Evolutionary conservation across 2,888 invertebrate species (phyloP).

Genomic region (Eilema griseolum): DNA sequence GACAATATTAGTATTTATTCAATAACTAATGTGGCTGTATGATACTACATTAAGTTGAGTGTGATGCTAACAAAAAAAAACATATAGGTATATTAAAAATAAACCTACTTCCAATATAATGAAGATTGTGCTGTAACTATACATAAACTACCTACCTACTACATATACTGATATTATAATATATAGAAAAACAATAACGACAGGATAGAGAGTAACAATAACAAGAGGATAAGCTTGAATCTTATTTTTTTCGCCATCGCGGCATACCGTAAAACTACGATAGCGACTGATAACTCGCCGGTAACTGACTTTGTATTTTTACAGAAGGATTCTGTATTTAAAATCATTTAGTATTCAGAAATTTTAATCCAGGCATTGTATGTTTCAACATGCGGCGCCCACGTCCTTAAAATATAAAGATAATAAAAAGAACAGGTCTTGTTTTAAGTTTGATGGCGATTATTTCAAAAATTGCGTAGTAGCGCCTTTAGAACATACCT

Average conservation of each 20-base stretch:
- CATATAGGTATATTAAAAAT: background rate
- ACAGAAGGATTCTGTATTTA: background rate
- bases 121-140: too few relatives aligned
- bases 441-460: background rate
- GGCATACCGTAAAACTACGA: background rate
- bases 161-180: too few relatives aligned
- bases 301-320: background rate
- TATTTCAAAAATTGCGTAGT: background rate
- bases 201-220: background rate
- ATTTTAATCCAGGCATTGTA: background rate
- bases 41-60: background rate
- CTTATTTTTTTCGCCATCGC: background rate
- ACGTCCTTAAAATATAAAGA: background rate
- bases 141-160: too few relatives aligned
- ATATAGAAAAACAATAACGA: background rate
- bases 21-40: too few relatives aligned
- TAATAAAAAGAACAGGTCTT: background rate
- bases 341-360: background rate
- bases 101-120: background rate
- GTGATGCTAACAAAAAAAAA: background rate
- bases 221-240: background rate
- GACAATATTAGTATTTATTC: too few relatives aligned
- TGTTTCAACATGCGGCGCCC: background rate
- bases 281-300: background rate
- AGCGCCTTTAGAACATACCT: constrained; percentile 47